Conservation (phyloP, 1,140 invertebrate species). For the Solenopsis invicta region DNA sequence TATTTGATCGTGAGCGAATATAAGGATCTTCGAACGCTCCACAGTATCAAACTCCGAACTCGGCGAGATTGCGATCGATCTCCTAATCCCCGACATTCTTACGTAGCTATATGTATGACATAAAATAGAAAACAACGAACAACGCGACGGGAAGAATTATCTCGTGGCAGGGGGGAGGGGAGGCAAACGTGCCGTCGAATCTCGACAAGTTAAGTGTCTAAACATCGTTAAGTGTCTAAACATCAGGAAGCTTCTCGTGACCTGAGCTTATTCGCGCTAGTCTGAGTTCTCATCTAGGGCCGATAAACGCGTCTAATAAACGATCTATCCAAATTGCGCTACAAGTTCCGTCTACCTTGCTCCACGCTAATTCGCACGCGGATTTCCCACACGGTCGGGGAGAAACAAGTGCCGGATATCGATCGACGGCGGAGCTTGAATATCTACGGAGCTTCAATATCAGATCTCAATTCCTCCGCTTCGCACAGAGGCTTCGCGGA, state of each 20-base stretch:
- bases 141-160: conserved; percentile 26
- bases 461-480: not conserved
- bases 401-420: conserved; percentile 11
- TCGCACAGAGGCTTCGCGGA: not conserved
- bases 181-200: conserved; percentile 4
- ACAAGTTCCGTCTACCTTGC: not conserved
- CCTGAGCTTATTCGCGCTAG: conserved; percentile 48
- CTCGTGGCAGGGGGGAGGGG: not conserved
- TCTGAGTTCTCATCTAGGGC: conserved; percentile 28
- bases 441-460: conserved; percentile 4
- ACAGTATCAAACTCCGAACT: not conserved
- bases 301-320: conserved; percentile 36
- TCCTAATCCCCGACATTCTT: not conserved
- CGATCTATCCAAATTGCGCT: conserved; percentile 20
- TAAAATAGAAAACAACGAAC: conserved; percentile 14
- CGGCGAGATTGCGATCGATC: not conserved
- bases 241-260: conserved; percentile 49
- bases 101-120: conserved; percentile 13
- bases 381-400: conserved; percentile 5
- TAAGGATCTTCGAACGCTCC: not conserved
- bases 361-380: not conserved
- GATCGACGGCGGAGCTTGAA: conserved; percentile 21
- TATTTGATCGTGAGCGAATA: not conserved
- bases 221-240: conserved; percentile 21
- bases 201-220: conserved; percentile 31